Conservation (phyloP, 2,113 vertebrate species). For the Myrmecophaga tridactyla region DNA sequence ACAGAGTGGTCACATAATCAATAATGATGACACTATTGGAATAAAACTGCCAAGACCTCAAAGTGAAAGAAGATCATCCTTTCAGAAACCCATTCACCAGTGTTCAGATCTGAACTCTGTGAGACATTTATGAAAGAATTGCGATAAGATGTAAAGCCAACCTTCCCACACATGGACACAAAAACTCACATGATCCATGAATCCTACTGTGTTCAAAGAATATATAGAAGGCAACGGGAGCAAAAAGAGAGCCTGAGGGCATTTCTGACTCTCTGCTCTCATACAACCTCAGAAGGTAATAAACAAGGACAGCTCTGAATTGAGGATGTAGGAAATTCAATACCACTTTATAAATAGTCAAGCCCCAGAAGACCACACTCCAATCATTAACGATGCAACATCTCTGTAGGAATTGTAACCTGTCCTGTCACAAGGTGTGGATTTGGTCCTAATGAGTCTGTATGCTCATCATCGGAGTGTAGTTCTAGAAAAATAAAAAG, state of each 20-base stretch:
- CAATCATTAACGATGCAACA: neutral
- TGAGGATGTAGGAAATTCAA: neutral
- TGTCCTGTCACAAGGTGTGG: neutral
- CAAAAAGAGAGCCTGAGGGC: neutral
- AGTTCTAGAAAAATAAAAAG: neutral
- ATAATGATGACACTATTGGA: constrained; percentile 22
- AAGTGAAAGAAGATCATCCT: neutral
- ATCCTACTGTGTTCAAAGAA: neutral
- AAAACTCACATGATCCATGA: neutral
- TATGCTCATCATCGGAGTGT: neutral
- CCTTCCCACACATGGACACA: neutral
- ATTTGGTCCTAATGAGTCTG: neutral
- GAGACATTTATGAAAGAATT: neutral
- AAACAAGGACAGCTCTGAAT: neutral
- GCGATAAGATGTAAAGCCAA: neutral
- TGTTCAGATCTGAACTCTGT: neutral
- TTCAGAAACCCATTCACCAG: accelerated
- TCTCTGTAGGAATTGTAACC: neutral
- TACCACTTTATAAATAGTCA: neutral
- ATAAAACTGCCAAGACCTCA: neutral
- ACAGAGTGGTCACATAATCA: neutral
- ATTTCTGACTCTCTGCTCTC: neutral
- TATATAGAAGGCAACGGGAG: neutral
- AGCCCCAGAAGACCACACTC: neutral
- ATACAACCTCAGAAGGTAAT: neutral